Conservation (phyloP, 2,113 vertebrate genomes). For the Passer domesticus region DNA sequence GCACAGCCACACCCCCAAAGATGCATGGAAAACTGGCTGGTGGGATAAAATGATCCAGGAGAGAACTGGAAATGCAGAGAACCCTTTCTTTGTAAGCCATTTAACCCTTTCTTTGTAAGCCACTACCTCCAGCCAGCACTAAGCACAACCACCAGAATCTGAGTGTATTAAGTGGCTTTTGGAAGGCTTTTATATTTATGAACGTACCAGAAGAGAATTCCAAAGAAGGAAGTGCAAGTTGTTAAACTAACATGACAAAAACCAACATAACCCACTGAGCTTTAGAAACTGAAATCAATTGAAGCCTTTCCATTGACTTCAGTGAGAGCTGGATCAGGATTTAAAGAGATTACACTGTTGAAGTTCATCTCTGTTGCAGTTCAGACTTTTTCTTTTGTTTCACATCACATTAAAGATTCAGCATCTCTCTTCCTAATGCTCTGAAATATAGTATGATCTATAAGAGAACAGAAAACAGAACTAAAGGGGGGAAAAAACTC, state of each 20-base stretch:
- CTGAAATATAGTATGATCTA: conserved; percentile 13
- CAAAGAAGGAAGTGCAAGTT: not conserved
- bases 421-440: conserved; percentile 12
- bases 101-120: not conserved
- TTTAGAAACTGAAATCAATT: conserved; percentile 46
- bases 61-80: not conserved
- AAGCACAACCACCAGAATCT: not conserved
- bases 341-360: conserved; percentile 16
- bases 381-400: conserved; percentile 25
- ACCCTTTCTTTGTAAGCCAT: not conserved
- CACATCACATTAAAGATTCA: conserved; percentile 44
- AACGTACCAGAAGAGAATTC: not conserved
- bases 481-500: not conserved
- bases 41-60: not conserved
- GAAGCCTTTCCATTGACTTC: conserved; percentile 30
- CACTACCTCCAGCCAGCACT: not conserved
- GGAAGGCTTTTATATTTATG: not conserved
- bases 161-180: not conserved
- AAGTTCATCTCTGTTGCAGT: not conserved
- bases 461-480: conserved; percentile 14
- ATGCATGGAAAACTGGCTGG: not conserved
- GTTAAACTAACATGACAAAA: conserved; percentile 49
- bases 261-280: conserved; percentile 48
- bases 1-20: not conserved
- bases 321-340: not conserved